Percentiles rank a stretch among this genome's conserved stretches.
These are phyloP conservation scores for Hypolimnas misippus DNA, from an alignment of 2,888 invertebrate species.

Conservation along the genomic window DNA sequence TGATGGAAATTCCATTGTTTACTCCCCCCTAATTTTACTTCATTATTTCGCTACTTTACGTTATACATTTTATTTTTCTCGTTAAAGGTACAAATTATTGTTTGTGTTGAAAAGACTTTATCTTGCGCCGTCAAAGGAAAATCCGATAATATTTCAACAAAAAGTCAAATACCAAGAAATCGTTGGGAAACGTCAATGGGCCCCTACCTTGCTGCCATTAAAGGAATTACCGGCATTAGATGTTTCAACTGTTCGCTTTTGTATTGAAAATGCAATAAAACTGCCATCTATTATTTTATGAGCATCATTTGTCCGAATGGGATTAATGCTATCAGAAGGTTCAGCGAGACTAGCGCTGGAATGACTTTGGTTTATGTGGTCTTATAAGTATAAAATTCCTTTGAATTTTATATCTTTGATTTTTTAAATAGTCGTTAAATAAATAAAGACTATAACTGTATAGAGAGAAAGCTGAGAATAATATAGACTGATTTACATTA, in stretches of 20 bases:
- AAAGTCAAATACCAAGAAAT: constrained; percentile 31
- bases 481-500: too few relatives aligned
- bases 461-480: too few relatives aligned
- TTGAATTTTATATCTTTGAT: neutral
- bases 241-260: constrained; percentile 60
- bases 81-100: neutral
- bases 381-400: constrained; percentile 1
- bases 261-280: constrained; percentile 64
- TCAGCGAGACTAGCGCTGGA: neutral
- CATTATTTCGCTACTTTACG: neutral
- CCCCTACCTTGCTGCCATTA: constrained; percentile 40
- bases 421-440: neutral
- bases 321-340: constrained; percentile 55
- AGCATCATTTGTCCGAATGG: constrained; percentile 59
- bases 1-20: too few relatives aligned
- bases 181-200: constrained; percentile 28
- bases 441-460: too few relatives aligned
- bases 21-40: too few relatives aligned
- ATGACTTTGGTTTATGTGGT: neutral
- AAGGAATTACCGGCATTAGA: constrained; percentile 57
- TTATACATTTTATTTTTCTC: neutral
- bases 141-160: constrained; percentile 24
- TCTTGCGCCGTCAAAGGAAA: constrained; percentile 11
- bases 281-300: constrained; percentile 66
- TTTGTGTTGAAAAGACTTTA: constrained; percentile 1